A percentile compares a stretch with the other conserved stretches of the same genome.
phyloP scores from a whole-genome alignment of 2,113 vertebrate species.

The Ictalurus furcatus region DNA sequence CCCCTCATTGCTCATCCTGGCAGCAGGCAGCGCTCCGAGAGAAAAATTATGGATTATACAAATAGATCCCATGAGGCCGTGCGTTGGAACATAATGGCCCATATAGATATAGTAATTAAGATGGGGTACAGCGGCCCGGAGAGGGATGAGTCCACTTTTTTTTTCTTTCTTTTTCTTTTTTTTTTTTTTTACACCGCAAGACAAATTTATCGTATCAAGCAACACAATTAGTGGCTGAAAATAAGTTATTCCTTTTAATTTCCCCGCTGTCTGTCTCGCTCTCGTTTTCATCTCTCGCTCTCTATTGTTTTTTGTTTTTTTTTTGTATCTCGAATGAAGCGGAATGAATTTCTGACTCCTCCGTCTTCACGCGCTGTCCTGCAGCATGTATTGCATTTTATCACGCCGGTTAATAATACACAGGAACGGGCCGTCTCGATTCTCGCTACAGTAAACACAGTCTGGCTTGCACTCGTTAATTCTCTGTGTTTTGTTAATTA shows the following conservation, averaged over 20 bases:
- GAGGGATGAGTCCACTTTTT: conserved; percentile 45
- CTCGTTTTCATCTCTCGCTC: conserved; percentile 14
- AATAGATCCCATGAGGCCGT: conserved; percentile 46
- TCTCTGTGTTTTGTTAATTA: conserved; percentile 53
- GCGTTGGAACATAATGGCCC: conserved; percentile 54
- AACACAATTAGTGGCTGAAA: conserved; percentile 48
- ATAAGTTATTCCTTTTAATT: conserved; percentile 8
- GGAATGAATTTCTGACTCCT: conserved; percentile 9
- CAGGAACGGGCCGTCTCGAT: neutral
- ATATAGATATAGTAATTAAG: conserved; percentile 56
- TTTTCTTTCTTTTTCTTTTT: conserved; percentile 36
- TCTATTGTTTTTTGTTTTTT: neutral
- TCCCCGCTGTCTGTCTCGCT: conserved; percentile 46
- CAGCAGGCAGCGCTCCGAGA: conserved; percentile 41
- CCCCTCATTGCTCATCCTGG: conserved; percentile 27
- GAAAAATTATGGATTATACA: conserved; percentile 55
- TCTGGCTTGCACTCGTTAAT: conserved; percentile 36
- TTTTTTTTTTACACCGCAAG: conserved; percentile 48
- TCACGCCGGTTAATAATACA: neutral
- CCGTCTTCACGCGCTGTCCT: neutral
- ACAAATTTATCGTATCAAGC: conserved; percentile 50
- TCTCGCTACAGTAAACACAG: conserved; percentile 13
- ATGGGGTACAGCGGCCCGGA: conserved; percentile 36
- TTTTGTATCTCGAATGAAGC: neutral
- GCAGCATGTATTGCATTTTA: no score